These are phyloP conservation scores for Pandemis cinnamomeana DNA, from an alignment of 2,888 invertebrate genomes.

Conservation along the genomic window DNA sequence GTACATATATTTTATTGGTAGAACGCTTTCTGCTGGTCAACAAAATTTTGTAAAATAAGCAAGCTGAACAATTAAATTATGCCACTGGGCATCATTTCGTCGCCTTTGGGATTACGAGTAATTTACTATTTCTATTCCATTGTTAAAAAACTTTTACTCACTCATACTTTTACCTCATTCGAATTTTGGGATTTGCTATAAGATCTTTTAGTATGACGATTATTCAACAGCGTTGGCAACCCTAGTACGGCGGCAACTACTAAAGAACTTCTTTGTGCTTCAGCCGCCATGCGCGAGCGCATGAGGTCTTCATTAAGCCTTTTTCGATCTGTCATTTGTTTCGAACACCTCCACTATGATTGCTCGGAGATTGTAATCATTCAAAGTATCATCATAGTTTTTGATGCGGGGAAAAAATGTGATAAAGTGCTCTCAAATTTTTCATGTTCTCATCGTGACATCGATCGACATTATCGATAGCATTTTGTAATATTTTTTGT, in stretches of 20 bases:
- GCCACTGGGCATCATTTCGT: no score
- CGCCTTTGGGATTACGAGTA: no score
- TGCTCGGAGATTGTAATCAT: slow-evolving; percentile 32
- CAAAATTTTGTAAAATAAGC: no score
- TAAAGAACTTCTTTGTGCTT: slow-evolving; percentile 51
- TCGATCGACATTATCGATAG: not conserved
- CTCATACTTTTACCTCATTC: no score
- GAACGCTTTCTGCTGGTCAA: no score
- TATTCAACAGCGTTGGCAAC: not conserved
- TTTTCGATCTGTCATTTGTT: slow-evolving; percentile 60
- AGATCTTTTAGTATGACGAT: not conserved
- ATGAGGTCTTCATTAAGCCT: slow-evolving; percentile 74
- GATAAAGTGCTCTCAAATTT: slow-evolving; percentile 8
- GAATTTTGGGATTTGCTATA: no score
- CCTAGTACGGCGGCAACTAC: not conserved
- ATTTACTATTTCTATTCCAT: no score
- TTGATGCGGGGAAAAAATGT: slow-evolving; percentile 27
- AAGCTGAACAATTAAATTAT: no score
- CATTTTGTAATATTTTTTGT: not conserved
- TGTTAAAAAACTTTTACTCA: no score
- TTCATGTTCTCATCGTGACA: slow-evolving; percentile 7
- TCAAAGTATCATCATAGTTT: slow-evolving; percentile 37
- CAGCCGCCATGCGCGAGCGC: slow-evolving; percentile 58
- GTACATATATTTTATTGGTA: no score
- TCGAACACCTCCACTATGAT: slow-evolving; percentile 38